Conservation (phyloP, 2,888 invertebrate genomes). For the Rhabditophanes sp. region DNA sequence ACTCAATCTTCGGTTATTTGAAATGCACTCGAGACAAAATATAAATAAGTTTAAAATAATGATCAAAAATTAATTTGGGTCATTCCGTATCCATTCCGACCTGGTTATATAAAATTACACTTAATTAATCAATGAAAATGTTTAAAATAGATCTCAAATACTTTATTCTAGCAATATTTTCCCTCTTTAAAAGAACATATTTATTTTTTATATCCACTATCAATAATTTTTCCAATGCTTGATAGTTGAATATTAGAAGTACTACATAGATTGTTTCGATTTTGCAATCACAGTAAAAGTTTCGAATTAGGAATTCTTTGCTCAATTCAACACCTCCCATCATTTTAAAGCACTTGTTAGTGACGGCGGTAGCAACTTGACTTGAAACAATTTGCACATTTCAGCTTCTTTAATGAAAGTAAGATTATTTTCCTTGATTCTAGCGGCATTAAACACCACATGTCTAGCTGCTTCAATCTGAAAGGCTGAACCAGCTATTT, state of each 20-base stretch:
- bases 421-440: slow-evolving; percentile 66
- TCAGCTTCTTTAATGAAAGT: slow-evolving; percentile 81
- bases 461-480: slow-evolving; percentile 76
- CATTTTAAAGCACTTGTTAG: slow-evolving; percentile 87
- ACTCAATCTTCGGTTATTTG: too few species aligned
- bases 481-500: slow-evolving; percentile 71
- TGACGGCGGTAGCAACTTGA: slow-evolving; percentile 62
- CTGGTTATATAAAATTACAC: slow-evolving; percentile 14
- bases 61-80: too few species aligned
- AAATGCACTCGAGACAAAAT: too few species aligned
- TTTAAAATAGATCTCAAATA: too few species aligned
- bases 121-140: too few species aligned
- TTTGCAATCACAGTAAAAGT: slow-evolving; percentile 83
- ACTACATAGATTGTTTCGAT: slow-evolving; percentile 90
- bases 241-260: slow-evolving; percentile 89
- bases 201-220: slow-evolving; percentile 38
- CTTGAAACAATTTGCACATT: slow-evolving; percentile 85
- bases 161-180: too few species aligned
- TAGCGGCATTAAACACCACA: slow-evolving; percentile 80
- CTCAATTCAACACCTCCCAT: slow-evolving; percentile 96
- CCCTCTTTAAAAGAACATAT: too few species aligned
- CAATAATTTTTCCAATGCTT: slow-evolving; percentile 76
- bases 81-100: too few species aligned
- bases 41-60: too few species aligned
- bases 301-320: slow-evolving; percentile 83